Evolutionary conservation across 2,113 vertebrate species (phyloP).

Genomic region (Numenius arquata): DNA sequence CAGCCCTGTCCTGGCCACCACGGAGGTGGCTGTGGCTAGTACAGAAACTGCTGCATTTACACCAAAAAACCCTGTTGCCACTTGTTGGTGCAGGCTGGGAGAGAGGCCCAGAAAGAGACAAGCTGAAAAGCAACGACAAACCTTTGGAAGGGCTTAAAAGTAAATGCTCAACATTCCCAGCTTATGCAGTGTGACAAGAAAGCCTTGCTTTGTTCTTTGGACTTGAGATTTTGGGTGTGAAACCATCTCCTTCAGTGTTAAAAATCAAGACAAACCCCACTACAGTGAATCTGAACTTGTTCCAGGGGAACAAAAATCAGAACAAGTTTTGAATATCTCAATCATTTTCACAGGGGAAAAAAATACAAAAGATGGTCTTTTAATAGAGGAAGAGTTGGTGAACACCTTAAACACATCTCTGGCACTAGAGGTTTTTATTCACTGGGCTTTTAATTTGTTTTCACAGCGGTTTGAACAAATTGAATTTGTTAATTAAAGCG

Average conservation of each 20-base stretch:
- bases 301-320: not conserved
- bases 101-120: not conserved
- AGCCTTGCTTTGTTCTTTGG: not conserved
- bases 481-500: constrained; percentile 99
- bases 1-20: not conserved
- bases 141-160: not conserved
- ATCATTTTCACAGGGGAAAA: not conserved
- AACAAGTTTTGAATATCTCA: not conserved
- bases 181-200: not conserved
- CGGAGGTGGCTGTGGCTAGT: not conserved
- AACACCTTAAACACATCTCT: constrained; percentile 88
- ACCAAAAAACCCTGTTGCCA: not conserved
- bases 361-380: constrained; percentile 36
- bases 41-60: not conserved
- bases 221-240: not conserved
- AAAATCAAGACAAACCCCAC: not conserved
- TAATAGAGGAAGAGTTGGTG: constrained; percentile 77
- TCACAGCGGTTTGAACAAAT: constrained; percentile 98
- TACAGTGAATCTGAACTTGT: not conserved
- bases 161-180: not conserved
- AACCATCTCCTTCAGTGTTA: not conserved
- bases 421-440: constrained; percentile 86
- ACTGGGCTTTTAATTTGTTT: constrained; percentile 99
- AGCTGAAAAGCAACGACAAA: not conserved
- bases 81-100: not conserved